A percentile compares a stretch with the other conserved stretches of the same genome.
These are phyloP conservation scores for Montifringilla adamsi DNA, from an alignment of 2,113 vertebrate genomes.

Conservation along the genomic window DNA sequence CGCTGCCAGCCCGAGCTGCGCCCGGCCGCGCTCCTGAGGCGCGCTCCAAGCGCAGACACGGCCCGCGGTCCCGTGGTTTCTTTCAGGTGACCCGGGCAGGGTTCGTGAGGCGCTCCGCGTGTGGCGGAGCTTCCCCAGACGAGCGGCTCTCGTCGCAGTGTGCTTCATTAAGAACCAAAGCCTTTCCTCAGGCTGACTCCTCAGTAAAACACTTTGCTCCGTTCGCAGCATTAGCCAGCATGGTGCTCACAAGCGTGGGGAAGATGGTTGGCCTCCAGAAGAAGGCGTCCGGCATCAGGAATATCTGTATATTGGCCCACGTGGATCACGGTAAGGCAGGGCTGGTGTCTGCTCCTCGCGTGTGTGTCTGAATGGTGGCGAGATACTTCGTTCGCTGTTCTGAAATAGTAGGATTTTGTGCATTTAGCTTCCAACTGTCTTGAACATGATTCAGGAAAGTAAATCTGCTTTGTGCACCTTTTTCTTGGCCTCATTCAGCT, in stretches of 20 bases:
- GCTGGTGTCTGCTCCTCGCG: rapidly evolving
- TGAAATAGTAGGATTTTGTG: background rate
- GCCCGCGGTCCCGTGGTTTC: rapidly evolving
- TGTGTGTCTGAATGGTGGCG: rapidly evolving
- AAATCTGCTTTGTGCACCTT: rapidly evolving
- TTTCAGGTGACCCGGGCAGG: rapidly evolving
- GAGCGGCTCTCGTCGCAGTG: rapidly evolving
- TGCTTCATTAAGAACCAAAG: rapidly evolving
- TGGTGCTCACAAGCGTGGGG: conserved; percentile 79
- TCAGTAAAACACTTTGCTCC: rapidly evolving
- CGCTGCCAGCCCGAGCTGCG: too few species aligned
- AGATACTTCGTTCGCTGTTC: rapidly evolving
- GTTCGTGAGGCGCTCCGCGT: rapidly evolving
- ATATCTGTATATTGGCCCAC: conserved; percentile 93
- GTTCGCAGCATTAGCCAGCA: background rate
- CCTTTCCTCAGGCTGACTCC: rapidly evolving
- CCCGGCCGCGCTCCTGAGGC: rapidly evolving
- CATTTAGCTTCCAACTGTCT: background rate
- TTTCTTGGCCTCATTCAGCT: background rate
- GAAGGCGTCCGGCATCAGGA: conserved; percentile 84
- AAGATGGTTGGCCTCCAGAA: conserved; percentile 84
- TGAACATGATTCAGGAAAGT: background rate
- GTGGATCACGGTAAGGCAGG: conserved; percentile 91
- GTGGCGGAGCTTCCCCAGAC: background rate
- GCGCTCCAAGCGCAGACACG: rapidly evolving